phyloP scores from a whole-genome alignment of 1,140 invertebrate genomes.

The Sycophila sp. region DNA sequence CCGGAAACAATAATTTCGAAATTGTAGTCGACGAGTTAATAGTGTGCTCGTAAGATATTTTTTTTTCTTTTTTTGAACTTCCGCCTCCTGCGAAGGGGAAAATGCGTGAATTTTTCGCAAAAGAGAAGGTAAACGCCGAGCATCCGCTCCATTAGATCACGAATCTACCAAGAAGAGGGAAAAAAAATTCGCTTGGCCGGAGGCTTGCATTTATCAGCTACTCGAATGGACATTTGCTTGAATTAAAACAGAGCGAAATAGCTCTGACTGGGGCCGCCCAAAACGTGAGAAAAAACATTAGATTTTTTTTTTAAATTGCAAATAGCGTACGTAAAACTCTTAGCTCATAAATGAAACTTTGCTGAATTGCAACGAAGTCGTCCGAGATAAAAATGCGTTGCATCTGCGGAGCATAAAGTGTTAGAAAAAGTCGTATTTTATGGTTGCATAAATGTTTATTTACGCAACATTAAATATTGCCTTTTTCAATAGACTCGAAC shows the following conservation, averaged over 20 bases:
- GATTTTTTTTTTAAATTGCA: too few relatives aligned
- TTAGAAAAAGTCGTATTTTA: not conserved
- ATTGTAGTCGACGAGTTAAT: not conserved
- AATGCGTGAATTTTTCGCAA: not conserved
- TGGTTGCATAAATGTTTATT: constrained; percentile 16
- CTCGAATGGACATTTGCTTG: not conserved
- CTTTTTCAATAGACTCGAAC: too few relatives aligned
- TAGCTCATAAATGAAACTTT: not conserved
- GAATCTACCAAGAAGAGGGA: too few relatives aligned
- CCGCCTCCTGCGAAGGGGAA: not conserved
- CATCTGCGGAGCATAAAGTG: not conserved
- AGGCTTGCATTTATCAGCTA: too few relatives aligned
- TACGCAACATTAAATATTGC: not conserved
- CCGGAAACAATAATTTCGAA: constrained; percentile 23
- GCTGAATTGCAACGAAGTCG: not conserved
- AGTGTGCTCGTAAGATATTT: not conserved
- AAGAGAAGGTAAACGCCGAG: not conserved
- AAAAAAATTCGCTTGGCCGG: too few relatives aligned
- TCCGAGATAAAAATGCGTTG: not conserved
- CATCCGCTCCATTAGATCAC: not conserved
- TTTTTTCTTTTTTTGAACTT: not conserved
- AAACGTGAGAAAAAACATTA: not conserved
- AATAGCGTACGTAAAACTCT: not conserved
- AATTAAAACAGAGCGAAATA: not conserved
- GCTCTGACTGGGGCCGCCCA: not conserved